A percentile compares a stretch with the other conserved stretches of the same genome.
phyloP scores from a whole-genome alignment of 2,113 vertebrate genomes.

The Antechinus stuartii region DNA sequence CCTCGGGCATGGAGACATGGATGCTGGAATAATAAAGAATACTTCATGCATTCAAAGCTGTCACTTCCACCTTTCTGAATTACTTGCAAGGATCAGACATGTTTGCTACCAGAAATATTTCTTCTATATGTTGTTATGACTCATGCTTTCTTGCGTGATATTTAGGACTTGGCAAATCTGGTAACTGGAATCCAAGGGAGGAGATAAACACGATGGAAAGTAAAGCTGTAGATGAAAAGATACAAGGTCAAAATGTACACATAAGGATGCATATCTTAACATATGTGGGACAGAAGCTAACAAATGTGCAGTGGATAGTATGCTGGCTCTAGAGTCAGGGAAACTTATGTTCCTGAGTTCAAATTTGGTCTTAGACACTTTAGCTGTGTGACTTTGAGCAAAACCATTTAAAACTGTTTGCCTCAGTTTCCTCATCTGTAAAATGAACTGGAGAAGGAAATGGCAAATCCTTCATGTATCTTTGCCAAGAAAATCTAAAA shows the following conservation, averaged over 20 bases:
- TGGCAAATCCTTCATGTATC: background rate
- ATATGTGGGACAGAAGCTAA: background rate
- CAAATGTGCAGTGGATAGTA: too few relatives aligned
- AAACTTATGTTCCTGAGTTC: background rate
- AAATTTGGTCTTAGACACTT: background rate
- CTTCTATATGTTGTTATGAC: conserved; percentile 59
- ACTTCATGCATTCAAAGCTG: conserved; percentile 23
- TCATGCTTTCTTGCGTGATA: conserved; percentile 39
- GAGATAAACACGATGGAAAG: background rate
- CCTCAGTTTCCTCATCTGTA: background rate
- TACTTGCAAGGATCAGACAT: conserved; percentile 2
- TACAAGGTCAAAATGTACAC: background rate
- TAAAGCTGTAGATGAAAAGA: background rate
- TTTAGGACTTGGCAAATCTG: conserved; percentile 53
- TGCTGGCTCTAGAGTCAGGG: background rate
- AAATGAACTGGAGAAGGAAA: background rate
- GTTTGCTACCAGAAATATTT: conserved; percentile 49
- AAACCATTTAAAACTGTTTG: background rate
- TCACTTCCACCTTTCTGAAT: conserved; percentile 6
- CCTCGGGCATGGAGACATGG: background rate
- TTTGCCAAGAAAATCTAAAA: background rate
- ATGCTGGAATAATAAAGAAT: background rate
- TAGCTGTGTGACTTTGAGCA: background rate
- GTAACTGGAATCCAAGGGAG: background rate
- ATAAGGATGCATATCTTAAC: background rate